Conservation (phyloP, 1,140 invertebrate species). For the Parapsyche elsis region DNA sequence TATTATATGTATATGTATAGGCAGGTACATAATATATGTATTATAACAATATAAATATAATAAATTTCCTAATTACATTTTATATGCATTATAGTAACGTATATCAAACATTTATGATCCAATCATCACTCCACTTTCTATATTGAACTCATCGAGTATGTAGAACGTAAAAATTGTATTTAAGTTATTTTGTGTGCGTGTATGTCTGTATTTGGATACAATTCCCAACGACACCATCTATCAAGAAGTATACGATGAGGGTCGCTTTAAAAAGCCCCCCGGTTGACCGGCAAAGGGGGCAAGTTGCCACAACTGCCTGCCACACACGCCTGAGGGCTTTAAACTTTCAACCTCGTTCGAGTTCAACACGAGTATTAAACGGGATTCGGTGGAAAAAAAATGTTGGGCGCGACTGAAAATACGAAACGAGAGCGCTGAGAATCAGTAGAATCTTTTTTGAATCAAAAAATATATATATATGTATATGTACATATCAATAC, state of each 20-base stretch:
- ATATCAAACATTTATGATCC: too few relatives aligned
- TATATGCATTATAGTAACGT: too few relatives aligned
- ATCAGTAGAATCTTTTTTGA: too few relatives aligned
- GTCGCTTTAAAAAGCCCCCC: conserved; percentile 26
- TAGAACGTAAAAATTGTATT: background rate
- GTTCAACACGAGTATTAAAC: conserved; percentile 37
- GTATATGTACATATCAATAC: too few relatives aligned
- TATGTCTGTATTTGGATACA: background rate
- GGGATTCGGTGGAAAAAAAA: conserved; percentile 34
- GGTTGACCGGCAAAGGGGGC: conserved; percentile 32
- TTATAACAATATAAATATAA: too few relatives aligned
- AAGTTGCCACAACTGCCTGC: conserved; percentile 36
- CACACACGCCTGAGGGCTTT: conserved; percentile 48
- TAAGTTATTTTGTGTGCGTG: background rate
- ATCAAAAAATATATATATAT: too few relatives aligned
- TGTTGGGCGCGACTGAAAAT: background rate
- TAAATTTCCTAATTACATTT: too few relatives aligned
- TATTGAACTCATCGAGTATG: too few relatives aligned
- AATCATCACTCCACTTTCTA: too few relatives aligned
- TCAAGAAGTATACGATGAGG: conserved; percentile 10
- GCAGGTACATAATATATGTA: background rate
- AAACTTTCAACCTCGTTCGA: conserved; percentile 47
- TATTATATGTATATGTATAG: too few relatives aligned
- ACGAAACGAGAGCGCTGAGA: too few relatives aligned
- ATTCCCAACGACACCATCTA: conserved; percentile 5